Evolutionary conservation across 2,113 vertebrate species (phyloP).

Genomic region (Corythornis madagascariensis): DNA sequence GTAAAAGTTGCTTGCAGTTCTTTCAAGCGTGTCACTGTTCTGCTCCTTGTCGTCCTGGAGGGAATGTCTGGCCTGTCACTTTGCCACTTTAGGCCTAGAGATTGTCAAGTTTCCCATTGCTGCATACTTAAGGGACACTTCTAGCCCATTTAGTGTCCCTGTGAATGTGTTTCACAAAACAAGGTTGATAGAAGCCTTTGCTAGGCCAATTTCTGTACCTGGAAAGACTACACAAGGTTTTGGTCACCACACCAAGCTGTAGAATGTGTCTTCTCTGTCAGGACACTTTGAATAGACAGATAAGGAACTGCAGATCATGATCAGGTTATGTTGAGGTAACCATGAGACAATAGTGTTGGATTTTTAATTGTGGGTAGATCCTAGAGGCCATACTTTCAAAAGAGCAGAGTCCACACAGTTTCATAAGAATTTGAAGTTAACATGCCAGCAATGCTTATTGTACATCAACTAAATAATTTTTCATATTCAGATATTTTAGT

Average conservation of each 20-base stretch:
- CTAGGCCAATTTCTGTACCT: not conserved
- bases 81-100: not conserved
- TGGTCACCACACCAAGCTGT: not conserved
- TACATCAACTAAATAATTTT: not conserved
- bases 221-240: not conserved
- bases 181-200: not conserved
- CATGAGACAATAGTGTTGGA: not conserved
- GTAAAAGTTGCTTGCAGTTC: not conserved
- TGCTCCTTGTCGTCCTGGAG: not conserved
- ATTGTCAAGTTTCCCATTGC: not conserved
- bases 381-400: not conserved
- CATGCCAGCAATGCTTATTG: not conserved
- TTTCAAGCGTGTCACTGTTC: not conserved
- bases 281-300: not conserved
- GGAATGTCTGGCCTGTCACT: not conserved
- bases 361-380: not conserved
- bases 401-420: not conserved
- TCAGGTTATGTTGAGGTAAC: not conserved
- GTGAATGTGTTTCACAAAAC: not conserved
- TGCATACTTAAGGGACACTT: accelerated
- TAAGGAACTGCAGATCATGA: not conserved
- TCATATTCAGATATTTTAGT: not conserved
- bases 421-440: not conserved
- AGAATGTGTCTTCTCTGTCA: not conserved
- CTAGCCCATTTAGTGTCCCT: not conserved